Base-by-base conservation (phyloP, 1,140 invertebrate genomes). In the Globodera rostochiensis region DNA sequence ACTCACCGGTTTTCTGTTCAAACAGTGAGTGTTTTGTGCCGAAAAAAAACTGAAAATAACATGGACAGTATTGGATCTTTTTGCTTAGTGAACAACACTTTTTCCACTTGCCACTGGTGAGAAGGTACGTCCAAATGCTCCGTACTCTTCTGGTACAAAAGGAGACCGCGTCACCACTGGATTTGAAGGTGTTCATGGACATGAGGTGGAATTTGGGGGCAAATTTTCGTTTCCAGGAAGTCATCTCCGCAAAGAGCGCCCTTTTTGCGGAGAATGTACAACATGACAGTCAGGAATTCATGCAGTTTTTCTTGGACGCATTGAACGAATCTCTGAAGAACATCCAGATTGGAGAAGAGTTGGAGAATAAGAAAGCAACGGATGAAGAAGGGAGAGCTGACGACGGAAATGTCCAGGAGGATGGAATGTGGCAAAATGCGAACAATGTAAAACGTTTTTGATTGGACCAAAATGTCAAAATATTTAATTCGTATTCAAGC, bases 221-320 rank as follows among this genome's bases (percentile, higher is more conserved):
- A 69, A 13, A 8, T n/a, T n/a, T 80, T 80, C n/a, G 46, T 15
- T 80, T 80, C 6, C 77, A 80, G 79, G 71, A 77, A 21, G 19
- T 94, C 77, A 94, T 96, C 76, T 93, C 93, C 36, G 94, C 95
- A 87, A 93, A 94, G 91, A 94, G 94, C 66, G 94, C 94, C 50
- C 92, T 93, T 80, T 94, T 96, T 86, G 94, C 93, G 81, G 94
- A 94, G 82, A 95, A 94, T 84, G 94, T 94, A 45, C 95, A 96
- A 90, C 95, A 96, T 90, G 95, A 96, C 91, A 94, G 94, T 45
- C 94, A 95, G 90, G 95, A 96, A 91, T 91, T 96, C 79, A 92
- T 96, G 7, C 94, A 94, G 49, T 96, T 95, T 92, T 91, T 96
- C 67, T 90, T 96, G 82, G 95, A 96, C 91, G 93, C 94, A 46